Base-by-base conservation (phyloP, 2,888 invertebrate species). In the Eristalis intricaria region DNA sequence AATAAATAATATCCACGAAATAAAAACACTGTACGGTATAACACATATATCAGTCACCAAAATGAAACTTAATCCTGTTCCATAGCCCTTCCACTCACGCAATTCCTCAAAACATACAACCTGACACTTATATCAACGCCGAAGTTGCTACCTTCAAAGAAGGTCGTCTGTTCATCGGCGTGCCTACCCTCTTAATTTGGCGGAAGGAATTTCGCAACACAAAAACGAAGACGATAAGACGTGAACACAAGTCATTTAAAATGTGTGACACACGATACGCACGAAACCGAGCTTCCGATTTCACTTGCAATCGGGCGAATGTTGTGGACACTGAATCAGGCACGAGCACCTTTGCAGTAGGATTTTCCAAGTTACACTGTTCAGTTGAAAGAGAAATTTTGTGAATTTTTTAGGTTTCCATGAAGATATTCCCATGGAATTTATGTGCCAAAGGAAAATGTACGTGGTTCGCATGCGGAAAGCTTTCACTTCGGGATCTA, bases 301-400 rank as follows among this genome's bases (percentile, higher is more conserved):
- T 66, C 76, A 35, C 32, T 79, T 61, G n/a, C 3, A 50, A 65
- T 64, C 64, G 78, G 38, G 40, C 1, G 13, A 78, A 22, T 70
- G 29, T 38, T 77, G 38, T 69, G 73, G 58, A 32, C 74, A 60
- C 77, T 65, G 40, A 77, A 50, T 74, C 15, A 61, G 43, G 50
- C 61, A 82, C 32, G 70, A 86, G 86, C 83, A 86, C 86, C 86
- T 71, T 79, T 78, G 78, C 86, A 43, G 83, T 56, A 83, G 86
- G 83, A 83, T 86, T 83, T 83, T 83, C 65, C 73, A 86, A 78
- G 83, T 78, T 50, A 83, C 56, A 86, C 86, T 86, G 85, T 74
- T 86, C 74, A 15, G 8, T 73, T 43, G 70, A 65, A 86, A 86
- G 86, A 86, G 86, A 86, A 83, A 73, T 69, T 79, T 50, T 86